Base-by-base conservation (phyloP, 1,140 invertebrate genomes). In the Bilobella aurantiaca region DNA sequence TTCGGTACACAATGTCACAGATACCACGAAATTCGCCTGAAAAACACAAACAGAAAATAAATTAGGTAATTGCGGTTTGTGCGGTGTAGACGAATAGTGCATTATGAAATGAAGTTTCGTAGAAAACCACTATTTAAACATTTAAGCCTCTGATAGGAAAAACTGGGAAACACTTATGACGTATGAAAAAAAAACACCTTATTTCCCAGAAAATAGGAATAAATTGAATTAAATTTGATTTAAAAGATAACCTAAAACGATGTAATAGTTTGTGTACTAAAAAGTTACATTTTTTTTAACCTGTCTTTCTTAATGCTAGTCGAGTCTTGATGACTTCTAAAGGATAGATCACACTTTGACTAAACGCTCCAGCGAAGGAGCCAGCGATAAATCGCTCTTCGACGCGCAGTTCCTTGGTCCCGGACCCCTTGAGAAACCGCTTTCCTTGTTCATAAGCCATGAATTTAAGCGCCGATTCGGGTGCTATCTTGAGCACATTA, bases 381-480 rank as follows among this genome's bases (percentile, higher is more conserved):
- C 97, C 97, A 1, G 96, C 94, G 58, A 89, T 76, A 76, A 99
- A 96, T 73, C 96, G 82, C 77, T 99, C 94, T 68, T 87, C 84
- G 65, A 97, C 89, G 49, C 82, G 84, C 46, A 98, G 79, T 46
- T 95, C 90, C 69, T 84, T 77, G 69, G 84, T 79, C 59, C 85
- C 82, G 25, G 76, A 70, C 73, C 85, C 70, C 69, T 90, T 87
- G 64, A 96, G 91, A 23, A 89, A 72, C 56, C 85, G 80, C 77
- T 98, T 98, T 18, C 90, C 84, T 79, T 98, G 90, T 77, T 99
- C 97, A 79, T 99, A 99, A 1, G 92, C 91, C 78, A 93, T 92
- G 77, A 99, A 99, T 77, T 99, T 99, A 0, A 99, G 77, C 0
- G 96, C 96, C 1, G 93, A 91, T 79, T 99, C 96, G 0, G 96